Evolutionary conservation across 1,140 invertebrate genomes (phyloP), one percentile per base, ranked within the genome.

Genomic region (Bathynomus jamesi): DNA sequence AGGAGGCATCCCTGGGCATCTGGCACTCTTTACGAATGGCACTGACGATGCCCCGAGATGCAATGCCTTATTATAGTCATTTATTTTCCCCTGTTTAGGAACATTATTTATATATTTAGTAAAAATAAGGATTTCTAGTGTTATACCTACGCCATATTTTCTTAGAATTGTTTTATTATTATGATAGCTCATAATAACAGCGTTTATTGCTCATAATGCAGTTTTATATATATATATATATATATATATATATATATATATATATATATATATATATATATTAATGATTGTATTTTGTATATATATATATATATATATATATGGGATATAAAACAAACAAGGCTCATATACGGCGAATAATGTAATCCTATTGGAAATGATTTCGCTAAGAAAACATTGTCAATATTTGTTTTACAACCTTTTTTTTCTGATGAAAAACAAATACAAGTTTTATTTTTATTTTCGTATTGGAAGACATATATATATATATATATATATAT

Each of bases 291-390:
- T 40, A 40, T 40, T 40, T 8, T 40, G 17, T 40, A 40, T 40
- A 40, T 40, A 40, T 40, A 40, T 40, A 40, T 53, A 53, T 53
- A 53, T 53, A 53, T 53, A 53, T 53, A 53, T 53, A 53, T 53
- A 53, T 53, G n/a, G n/a, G n/a, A n/a, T n/a, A n/a, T n/a, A n/a
- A n/a, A n/a, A n/a, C n/a, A n/a, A n/a, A n/a, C n/a, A n/a, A n/a
- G n/a, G n/a, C n/a, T n/a, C n/a, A n/a, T n/a, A n/a, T n/a, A n/a
- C n/a, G n/a, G n/a, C n/a, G n/a, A n/a, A n/a, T n/a, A n/a, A n/a
- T n/a, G n/a, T n/a, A n/a, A n/a, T n/a, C n/a, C n/a, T n/a, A n/a
- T n/a, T n/a, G n/a, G n/a, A n/a, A n/a, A n/a, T n/a, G n/a, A n/a
- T n/a, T n/a, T n/a, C n/a, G n/a, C n/a, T n/a, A n/a, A n/a, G n/a